A percentile compares a stretch with the other conserved stretches of the same genome.
phyloP scores from a whole-genome alignment of 2,113 vertebrate species.

The Petroica traversi region DNA sequence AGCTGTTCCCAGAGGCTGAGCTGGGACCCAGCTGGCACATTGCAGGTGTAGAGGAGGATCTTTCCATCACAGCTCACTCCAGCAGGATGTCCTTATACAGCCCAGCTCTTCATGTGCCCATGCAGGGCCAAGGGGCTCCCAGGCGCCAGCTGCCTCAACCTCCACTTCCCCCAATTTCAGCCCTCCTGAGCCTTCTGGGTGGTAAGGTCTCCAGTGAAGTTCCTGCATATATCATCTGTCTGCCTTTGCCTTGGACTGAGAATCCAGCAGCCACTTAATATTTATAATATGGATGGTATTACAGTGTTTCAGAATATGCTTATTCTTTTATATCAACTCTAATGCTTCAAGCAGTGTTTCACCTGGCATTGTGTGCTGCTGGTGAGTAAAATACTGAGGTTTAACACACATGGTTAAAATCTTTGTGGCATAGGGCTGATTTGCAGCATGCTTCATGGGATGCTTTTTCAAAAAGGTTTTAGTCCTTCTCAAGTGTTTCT shows the following conservation, averaged over 20 bases:
- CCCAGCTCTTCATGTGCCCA: not conserved
- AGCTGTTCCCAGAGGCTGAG: not conserved
- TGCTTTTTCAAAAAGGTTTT: not conserved
- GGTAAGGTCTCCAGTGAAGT: not conserved
- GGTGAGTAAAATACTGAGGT: not conserved
- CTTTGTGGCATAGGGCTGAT: not conserved
- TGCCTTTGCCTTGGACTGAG: not conserved
- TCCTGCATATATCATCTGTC: not conserved
- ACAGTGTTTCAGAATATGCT: not conserved
- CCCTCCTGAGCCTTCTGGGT: not conserved
- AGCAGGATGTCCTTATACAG: fast-evolving
- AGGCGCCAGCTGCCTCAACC: not conserved
- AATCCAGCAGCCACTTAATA: not conserved
- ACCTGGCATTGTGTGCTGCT: not conserved
- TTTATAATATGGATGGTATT: not conserved
- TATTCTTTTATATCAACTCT: not conserved
- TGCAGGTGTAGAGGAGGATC: not conserved
- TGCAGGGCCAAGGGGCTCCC: not conserved
- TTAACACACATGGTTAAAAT: not conserved
- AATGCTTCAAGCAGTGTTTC: not conserved
- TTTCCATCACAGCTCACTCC: not conserved
- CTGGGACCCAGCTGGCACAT: fast-evolving
- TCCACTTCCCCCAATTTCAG: not conserved
- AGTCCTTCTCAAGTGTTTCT: not conserved
- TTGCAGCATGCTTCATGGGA: not conserved